Conservation (phyloP, 2,888 invertebrate species). For the Apeira syringaria region DNA sequence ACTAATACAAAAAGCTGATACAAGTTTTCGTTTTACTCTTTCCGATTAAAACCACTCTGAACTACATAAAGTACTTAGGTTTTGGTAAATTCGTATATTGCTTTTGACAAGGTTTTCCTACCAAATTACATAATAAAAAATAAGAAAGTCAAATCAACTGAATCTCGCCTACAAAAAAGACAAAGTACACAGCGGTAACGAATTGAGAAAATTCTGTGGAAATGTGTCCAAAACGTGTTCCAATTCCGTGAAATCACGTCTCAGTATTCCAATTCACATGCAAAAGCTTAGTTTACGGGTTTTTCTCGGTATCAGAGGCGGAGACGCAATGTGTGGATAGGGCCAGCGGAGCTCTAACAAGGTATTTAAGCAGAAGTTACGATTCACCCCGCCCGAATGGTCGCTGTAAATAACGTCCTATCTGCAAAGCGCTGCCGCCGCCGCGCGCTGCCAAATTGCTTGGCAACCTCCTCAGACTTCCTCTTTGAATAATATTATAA, state of each 20-base stretch:
- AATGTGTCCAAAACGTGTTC: constrained; percentile 21
- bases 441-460: constrained; percentile 75
- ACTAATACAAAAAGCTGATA: no score
- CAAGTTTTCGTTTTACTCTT: no score
- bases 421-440: constrained; percentile 59
- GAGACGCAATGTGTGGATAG: constrained; percentile 44
- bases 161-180: no score
- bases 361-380: constrained; percentile 76
- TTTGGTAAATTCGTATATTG: no score
- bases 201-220: constrained; percentile 9
- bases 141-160: no score
- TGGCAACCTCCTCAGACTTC: constrained; percentile 76
- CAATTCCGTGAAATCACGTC: constrained; percentile 23
- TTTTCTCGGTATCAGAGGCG: constrained; percentile 41
- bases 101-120: no score
- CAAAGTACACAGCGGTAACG: no score
- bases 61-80: no score
- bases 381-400: constrained; percentile 62
- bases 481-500: constrained; percentile 78
- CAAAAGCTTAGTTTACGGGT: constrained; percentile 40
- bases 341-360: constrained; percentile 54
- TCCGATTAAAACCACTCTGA: no score
- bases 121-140: no score
- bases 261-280: constrained; percentile 24
- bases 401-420: constrained; percentile 73